Evolutionary conservation across 2,888 invertebrate genomes (phyloP).

Genomic region (Strigamia maritima): DNA sequence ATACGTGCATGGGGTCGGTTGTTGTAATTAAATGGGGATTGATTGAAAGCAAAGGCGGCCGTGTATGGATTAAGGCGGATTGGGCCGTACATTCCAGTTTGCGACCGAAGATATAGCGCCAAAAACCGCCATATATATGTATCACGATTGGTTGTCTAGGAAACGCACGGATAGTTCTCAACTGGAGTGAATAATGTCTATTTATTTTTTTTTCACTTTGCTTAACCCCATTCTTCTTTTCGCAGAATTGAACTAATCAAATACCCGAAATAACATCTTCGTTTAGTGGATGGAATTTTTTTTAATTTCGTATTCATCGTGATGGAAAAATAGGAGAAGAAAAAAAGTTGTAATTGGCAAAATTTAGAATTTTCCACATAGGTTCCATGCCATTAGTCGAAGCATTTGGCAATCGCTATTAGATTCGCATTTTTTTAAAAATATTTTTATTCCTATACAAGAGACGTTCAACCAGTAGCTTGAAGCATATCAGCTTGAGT

Average conservation of each 20-base stretch:
- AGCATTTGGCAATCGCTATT: not conserved
- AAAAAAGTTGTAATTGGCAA: not conserved
- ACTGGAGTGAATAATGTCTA: not conserved
- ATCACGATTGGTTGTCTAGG: slow-evolving; percentile 7
- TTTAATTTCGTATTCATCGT: not conserved
- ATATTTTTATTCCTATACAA: not conserved
- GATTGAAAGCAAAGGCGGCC: not conserved
- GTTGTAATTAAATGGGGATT: slow-evolving; percentile 12
- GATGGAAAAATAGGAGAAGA: not conserved
- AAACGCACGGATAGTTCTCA: not conserved
- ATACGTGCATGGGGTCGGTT: not conserved
- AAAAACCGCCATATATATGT: not conserved
- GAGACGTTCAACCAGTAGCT: slow-evolving; percentile 3
- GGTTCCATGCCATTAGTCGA: not conserved
- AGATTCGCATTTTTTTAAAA: not conserved
- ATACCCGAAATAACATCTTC: not conserved
- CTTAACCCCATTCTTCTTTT: not conserved
- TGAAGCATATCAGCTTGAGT: slow-evolving; percentile 31
- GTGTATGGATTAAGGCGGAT: slow-evolving; percentile 6
- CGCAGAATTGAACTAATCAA: slow-evolving; percentile 10
- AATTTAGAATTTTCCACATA: slow-evolving; percentile 21
- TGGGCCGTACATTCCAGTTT: not conserved
- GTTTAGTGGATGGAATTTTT: not conserved
- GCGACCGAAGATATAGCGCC: not conserved
- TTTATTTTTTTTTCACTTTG: slow-evolving; percentile 2